These are phyloP conservation scores for Ispidina picta DNA, from an alignment of 2,797 vertebrate species.

Conservation along the genomic window DNA sequence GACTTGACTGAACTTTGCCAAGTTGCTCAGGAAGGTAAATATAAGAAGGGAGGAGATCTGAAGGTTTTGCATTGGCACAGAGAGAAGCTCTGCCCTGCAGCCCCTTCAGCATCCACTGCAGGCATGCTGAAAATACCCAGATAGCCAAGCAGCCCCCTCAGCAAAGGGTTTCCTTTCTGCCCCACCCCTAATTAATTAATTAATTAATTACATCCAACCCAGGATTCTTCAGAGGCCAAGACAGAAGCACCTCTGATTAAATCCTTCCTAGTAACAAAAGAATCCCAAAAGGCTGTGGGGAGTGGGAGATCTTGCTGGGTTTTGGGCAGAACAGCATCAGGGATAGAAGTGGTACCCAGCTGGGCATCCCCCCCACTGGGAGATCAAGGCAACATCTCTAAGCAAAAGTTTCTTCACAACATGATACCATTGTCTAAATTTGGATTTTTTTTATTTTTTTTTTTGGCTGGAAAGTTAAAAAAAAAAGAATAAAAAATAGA, in stretches of 20 bases:
- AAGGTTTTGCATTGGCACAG: neutral
- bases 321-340: neutral
- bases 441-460: neutral
- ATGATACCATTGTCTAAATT: neutral
- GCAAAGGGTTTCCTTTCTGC: neutral
- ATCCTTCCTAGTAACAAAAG: neutral
- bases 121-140: neutral
- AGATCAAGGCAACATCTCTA: neutral
- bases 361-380: accelerated
- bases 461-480: neutral
- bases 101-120: neutral
- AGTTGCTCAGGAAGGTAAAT: neutral
- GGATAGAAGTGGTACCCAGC: neutral
- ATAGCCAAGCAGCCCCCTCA: neutral
- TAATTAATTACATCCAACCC: neutral
- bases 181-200: neutral
- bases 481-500: too few species aligned
- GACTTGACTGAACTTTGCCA: accelerated
- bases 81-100: neutral
- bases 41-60: neutral
- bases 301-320: neutral
- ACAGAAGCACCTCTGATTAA: accelerated
- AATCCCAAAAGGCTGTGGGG: accelerated
- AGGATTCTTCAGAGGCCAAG: neutral
- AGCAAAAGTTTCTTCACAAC: neutral